These are phyloP conservation scores for Brachyhypopomus occidentalis DNA, from an alignment of 2,113 vertebrate species.

Conservation along the genomic window DNA sequence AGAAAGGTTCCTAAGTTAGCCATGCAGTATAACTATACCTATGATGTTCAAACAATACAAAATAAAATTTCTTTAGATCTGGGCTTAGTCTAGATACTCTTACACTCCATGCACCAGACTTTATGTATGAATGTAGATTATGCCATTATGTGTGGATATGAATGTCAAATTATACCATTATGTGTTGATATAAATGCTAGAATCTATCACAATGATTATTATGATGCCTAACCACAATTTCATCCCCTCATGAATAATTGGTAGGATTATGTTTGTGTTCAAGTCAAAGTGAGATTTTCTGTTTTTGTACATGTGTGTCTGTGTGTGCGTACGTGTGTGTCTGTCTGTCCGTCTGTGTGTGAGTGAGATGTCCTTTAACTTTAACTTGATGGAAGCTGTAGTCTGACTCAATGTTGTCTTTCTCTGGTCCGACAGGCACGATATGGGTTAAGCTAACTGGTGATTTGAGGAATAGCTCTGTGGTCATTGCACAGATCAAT, in stretches of 20 bases:
- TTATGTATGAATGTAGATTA: background rate
- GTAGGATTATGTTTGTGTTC: slow-evolving; percentile 30
- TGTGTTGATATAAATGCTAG: too few species aligned
- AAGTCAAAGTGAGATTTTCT: slow-evolving; percentile 8
- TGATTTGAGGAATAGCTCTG: slow-evolving; percentile 98
- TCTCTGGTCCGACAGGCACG: slow-evolving; percentile 99
- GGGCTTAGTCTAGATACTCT: background rate
- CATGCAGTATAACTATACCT: background rate
- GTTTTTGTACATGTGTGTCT: slow-evolving; percentile 43
- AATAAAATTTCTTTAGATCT: background rate
- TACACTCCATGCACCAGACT: background rate
- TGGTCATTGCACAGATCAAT: slow-evolving; percentile 87
- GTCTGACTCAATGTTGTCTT: slow-evolving; percentile 97
- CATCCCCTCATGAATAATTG: slow-evolving; percentile 11
- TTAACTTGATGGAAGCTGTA: slow-evolving; percentile 70
- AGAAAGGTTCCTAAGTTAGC: background rate
- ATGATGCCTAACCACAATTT: slow-evolving; percentile 21
- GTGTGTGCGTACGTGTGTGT: slow-evolving; percentile 19
- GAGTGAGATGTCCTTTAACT: slow-evolving; percentile 47
- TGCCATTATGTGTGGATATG: background rate
- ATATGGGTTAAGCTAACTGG: slow-evolving; percentile 98
- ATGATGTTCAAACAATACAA: background rate
- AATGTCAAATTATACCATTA: background rate
- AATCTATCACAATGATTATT: background rate
- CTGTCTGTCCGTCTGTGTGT: slow-evolving; percentile 37